Conservation (phyloP, 2,113 vertebrate species). For the Chunga burmeisteri region DNA sequence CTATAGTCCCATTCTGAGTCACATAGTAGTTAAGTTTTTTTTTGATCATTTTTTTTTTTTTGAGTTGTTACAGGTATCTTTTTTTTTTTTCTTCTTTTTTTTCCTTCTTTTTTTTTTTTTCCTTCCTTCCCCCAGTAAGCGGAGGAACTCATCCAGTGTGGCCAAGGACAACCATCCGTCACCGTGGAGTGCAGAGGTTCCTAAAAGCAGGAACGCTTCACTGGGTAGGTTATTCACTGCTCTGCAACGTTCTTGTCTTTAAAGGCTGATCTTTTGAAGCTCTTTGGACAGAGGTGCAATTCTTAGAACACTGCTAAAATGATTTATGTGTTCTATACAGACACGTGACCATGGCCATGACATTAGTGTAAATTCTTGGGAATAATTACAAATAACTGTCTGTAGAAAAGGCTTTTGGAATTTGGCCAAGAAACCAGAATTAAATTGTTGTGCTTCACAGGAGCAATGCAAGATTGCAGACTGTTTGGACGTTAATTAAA, state of each 20-base stretch:
- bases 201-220: constrained; percentile 32
- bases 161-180: constrained; percentile 51
- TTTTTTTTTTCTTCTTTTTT: background rate
- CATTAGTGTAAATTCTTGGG: background rate
- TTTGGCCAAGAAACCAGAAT: background rate
- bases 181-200: constrained; percentile 34
- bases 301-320: background rate
- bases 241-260: constrained; percentile 4
- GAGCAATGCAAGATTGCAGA: background rate
- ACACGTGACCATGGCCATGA: background rate
- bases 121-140: constrained; percentile 25
- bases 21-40: background rate
- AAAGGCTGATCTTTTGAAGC: constrained; percentile 3
- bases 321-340: background rate
- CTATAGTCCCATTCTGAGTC: background rate
- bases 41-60: background rate
- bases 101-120: background rate
- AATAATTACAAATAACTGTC: constrained; percentile 32
- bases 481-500: constrained; percentile 8
- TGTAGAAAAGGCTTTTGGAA: background rate
- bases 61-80: background rate
- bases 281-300: background rate
- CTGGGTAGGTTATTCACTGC: constrained; percentile 54
- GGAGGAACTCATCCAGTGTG: constrained; percentile 21
- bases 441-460: background rate